These are phyloP conservation scores for Philaethria dido DNA, from an alignment of 2,888 invertebrate species.

Conservation along the genomic window DNA sequence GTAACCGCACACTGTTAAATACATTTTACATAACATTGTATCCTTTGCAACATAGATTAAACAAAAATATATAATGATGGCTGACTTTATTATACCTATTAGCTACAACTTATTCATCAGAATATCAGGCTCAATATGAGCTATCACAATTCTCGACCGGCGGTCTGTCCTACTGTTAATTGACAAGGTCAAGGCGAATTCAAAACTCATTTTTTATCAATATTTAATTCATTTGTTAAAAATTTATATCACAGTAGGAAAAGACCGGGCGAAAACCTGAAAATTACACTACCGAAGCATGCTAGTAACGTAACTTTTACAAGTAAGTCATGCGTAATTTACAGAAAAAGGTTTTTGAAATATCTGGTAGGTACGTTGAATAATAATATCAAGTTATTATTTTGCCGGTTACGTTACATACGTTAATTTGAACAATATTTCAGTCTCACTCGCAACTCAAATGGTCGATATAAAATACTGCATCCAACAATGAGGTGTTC, in stretches of 20 bases:
- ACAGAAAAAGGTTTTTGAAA: slow-evolving; percentile 54
- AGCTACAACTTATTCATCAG: slow-evolving; percentile 71
- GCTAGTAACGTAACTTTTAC: slow-evolving; percentile 73
- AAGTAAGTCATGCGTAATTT: slow-evolving; percentile 66
- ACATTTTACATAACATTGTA: slow-evolving; percentile 66
- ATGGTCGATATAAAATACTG: slow-evolving; percentile 80
- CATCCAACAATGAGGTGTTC: slow-evolving; percentile 69
- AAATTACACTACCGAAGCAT: slow-evolving; percentile 78
- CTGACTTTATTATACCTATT: slow-evolving; percentile 63
- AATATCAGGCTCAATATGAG: slow-evolving; percentile 82
- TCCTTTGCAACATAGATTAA: slow-evolving; percentile 63
- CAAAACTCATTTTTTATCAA: slow-evolving; percentile 60
- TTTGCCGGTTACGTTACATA: slow-evolving; percentile 62
- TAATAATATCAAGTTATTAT: slow-evolving; percentile 69
- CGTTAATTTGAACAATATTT: slow-evolving; percentile 77
- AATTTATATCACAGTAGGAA: slow-evolving; percentile 78
- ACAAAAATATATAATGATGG: slow-evolving; percentile 54
- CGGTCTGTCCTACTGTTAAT: slow-evolving; percentile 69
- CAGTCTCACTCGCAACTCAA: slow-evolving; percentile 80
- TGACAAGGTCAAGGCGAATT: slow-evolving; percentile 69
- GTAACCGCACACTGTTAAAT: slow-evolving; percentile 63
- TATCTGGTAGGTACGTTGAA: slow-evolving; percentile 43
- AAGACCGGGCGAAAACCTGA: slow-evolving; percentile 82
- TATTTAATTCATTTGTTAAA: slow-evolving; percentile 55
- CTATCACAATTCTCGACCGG: slow-evolving; percentile 75